Base-by-base conservation (phyloP, 2,888 invertebrate genomes). In the Lutraria lutraria region DNA sequence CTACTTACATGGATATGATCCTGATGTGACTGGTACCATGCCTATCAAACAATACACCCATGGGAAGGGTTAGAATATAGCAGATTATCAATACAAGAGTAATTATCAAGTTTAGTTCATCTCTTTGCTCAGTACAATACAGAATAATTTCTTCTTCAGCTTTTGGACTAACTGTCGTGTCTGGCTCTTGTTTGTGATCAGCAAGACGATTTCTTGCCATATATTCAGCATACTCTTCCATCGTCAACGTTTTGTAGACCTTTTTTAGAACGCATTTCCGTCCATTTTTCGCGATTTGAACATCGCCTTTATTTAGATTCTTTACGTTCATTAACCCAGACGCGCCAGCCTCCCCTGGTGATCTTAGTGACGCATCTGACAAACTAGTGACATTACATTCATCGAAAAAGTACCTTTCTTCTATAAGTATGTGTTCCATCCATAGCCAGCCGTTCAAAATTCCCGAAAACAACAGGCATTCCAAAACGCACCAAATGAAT, bases 391-490 rank as follows among this genome's bases (percentile, higher is more conserved):
- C 13, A 21, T 85, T 85, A 79, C 95, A 95, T 43, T 90, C 76
- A 29, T 92, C 89, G 12, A 94, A 79, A 84, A 94, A 95, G 86
- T 94, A 95, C 15, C 88, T 90, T 63, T 95, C 94, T 60, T 93
- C 87, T 13, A 91, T 88, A 52, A 95, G 88, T 13, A 94, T 92
- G 31, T 93, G 89, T 52, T 93, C 86, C 76, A 95, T 81, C 94
- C 95, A 94, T 0, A 93, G 90, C 95, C 95, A 95, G 53, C 95
- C 95, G 52, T 95, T 92, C 16, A 94, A 92, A 12, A 95, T 88
- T n/a, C 94, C 95, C n/a, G 94, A 92, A 86, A 95, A 95, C 54
- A 95, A 93, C 16, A 95, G 60, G 86, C 95, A 95, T 79, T 95
- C 95, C 68, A 95, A 81, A 10, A 94, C 31, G 0, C 94, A 92